Conservation (phyloP, 2,888 invertebrate genomes). For the Leptura quadrifasciata region DNA sequence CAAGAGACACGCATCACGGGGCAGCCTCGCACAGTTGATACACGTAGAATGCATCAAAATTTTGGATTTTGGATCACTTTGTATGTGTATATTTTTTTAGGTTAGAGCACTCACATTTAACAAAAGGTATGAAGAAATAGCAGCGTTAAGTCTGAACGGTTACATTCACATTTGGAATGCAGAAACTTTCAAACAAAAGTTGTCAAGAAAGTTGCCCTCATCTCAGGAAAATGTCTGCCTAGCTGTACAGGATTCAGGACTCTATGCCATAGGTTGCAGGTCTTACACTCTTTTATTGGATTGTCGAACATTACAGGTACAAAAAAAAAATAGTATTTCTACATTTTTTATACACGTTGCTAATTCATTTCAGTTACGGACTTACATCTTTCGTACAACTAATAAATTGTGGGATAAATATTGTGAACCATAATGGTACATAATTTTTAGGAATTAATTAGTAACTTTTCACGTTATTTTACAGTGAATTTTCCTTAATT, state of each 20-base stretch:
- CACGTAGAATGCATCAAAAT: too few species aligned
- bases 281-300: constrained; percentile 94
- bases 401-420: too few species aligned
- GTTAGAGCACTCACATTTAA: constrained; percentile 92
- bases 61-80: too few species aligned
- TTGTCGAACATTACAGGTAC: constrained; percentile 87
- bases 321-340: background rate
- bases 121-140: constrained; percentile 89
- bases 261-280: constrained; percentile 96
- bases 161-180: constrained; percentile 96
- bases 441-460: too few species aligned
- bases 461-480: too few species aligned
- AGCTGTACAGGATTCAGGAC: constrained; percentile 88
- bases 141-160: constrained; percentile 93
- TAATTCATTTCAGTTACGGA: too few species aligned
- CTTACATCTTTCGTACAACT: too few species aligned
- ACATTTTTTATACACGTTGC: constrained; percentile 14
- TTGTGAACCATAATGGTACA: too few species aligned
- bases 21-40: too few species aligned
- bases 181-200: constrained; percentile 90
- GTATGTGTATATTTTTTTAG: constrained; percentile 69
- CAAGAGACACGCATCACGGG: too few species aligned
- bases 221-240: constrained; percentile 96
- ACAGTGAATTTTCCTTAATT: too few species aligned
- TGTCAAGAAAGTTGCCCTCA: constrained; percentile 90